These are phyloP conservation scores for Andrena fulva DNA, from an alignment of 2,888 invertebrate species.

Conservation along the genomic window DNA sequence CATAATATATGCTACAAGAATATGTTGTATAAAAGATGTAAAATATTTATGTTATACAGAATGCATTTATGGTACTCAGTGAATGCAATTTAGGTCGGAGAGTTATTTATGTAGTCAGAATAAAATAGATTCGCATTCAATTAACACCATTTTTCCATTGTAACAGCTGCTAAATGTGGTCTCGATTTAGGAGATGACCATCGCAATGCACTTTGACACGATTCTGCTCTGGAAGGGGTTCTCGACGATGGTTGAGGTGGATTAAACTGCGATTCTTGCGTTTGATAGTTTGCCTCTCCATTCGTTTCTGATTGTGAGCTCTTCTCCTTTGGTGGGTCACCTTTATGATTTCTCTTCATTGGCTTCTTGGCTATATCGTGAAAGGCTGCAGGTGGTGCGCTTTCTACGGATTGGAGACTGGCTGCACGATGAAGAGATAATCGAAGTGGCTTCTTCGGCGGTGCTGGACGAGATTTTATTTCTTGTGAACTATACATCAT, in stretches of 20 bases:
- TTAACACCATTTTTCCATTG: constrained; percentile 83
- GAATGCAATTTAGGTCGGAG: neutral
- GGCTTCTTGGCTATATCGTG: constrained; percentile 85
- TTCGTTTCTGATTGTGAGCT: constrained; percentile 66
- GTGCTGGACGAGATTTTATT: constrained; percentile 89
- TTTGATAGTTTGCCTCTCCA: constrained; percentile 58
- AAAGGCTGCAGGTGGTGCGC: constrained; percentile 78
- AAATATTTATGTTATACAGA: neutral
- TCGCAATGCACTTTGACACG: constrained; percentile 82
- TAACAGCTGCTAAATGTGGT: constrained; percentile 79
- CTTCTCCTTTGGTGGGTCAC: constrained; percentile 83
- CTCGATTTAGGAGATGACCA: constrained; percentile 82
- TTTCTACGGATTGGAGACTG: constrained; percentile 91
- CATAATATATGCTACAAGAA: neutral
- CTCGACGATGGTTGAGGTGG: constrained; percentile 80
- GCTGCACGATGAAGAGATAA: constrained; percentile 93
- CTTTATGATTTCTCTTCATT: constrained; percentile 87
- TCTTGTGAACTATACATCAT: constrained; percentile 80
- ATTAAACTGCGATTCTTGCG: constrained; percentile 65
- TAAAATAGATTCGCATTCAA: neutral
- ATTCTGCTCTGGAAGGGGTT: constrained; percentile 82
- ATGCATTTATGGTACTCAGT: neutral
- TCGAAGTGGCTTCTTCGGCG: constrained; percentile 94
- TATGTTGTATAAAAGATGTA: constrained; percentile 8
- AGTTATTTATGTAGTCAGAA: neutral